phyloP scores from a whole-genome alignment of 1,140 invertebrate genomes.

The Pogonomyrmex barbatus region DNA sequence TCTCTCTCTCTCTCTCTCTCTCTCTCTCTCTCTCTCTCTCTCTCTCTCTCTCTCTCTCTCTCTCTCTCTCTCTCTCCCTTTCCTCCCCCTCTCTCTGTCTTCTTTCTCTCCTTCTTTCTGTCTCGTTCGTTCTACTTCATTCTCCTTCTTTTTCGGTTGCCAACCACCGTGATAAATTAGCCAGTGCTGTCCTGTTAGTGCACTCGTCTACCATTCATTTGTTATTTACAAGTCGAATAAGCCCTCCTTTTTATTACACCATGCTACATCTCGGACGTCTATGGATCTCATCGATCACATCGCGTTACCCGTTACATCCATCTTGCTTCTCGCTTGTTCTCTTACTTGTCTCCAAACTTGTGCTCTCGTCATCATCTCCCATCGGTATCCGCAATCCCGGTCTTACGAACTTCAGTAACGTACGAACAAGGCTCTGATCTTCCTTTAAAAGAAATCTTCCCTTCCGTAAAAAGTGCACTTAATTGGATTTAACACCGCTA shows the following conservation, averaged over 20 bases:
- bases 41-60: not conserved
- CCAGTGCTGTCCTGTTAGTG: slow-evolving; percentile 22
- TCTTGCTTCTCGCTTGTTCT: slow-evolving; percentile 33
- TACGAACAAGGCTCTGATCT: not conserved
- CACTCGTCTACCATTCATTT: slow-evolving; percentile 52
- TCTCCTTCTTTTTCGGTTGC: not conserved
- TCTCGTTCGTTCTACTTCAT: not conserved
- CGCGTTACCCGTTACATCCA: slow-evolving; percentile 20
- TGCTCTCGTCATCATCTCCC: not conserved
- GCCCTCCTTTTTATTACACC: slow-evolving; percentile 14
- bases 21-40: not conserved
- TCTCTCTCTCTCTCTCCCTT: slow-evolving; percentile 9
- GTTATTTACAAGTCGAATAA: slow-evolving; percentile 52
- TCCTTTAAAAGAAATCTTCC: too few species aligned
- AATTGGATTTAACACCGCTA: not conserved
- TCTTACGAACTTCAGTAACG: not conserved
- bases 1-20: too few species aligned
- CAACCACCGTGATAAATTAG: slow-evolving; percentile 50
- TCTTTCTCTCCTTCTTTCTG: not conserved
- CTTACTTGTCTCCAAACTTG: slow-evolving; percentile 40
- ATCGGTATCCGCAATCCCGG: not conserved
- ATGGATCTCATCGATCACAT: slow-evolving; percentile 46
- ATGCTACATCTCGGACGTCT: not conserved
- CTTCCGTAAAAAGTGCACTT: not conserved
- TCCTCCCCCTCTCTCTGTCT: not conserved